Percentiles rank a stretch among this genome's conserved stretches.
phyloP scores from a whole-genome alignment of 2,113 vertebrate genomes.

The Rhinoptilus africanus region DNA sequence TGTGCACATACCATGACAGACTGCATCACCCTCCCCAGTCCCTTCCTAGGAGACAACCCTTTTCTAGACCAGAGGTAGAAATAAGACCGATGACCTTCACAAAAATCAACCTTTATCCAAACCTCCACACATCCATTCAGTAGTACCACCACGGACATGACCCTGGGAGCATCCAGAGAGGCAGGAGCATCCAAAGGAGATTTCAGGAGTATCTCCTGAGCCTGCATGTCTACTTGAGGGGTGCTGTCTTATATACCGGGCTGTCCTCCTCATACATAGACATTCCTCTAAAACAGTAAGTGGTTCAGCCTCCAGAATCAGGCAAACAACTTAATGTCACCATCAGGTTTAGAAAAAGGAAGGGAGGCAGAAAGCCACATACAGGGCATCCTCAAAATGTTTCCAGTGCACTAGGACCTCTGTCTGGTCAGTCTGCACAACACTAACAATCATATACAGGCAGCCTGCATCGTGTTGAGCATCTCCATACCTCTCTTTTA shows the following conservation, averaged over 20 bases:
- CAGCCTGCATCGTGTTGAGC: neutral
- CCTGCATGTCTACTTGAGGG: neutral
- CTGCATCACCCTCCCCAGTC: rapidly evolving
- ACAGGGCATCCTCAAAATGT: neutral
- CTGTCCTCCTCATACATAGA: neutral
- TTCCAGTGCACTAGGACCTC: neutral
- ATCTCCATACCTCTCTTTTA: neutral
- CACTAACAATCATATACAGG: rapidly evolving
- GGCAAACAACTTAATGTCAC: neutral
- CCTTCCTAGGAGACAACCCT: neutral
- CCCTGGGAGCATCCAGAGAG: neutral
- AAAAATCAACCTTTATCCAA: neutral
- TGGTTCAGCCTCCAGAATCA: neutral
- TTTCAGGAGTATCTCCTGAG: neutral
- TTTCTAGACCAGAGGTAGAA: neutral
- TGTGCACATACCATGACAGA: neutral
- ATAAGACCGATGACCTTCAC: neutral
- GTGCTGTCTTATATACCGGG: neutral
- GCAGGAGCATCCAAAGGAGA: neutral
- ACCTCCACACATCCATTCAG: neutral
- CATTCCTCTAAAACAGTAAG: neutral
- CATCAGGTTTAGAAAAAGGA: neutral
- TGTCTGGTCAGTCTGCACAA: neutral
- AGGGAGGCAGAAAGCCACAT: neutral
- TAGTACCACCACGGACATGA: neutral